Evolutionary conservation across 2,113 vertebrate genomes (phyloP), one percentile per base, ranked within the genome.

Genomic region (Megaceryle torquata): DNA sequence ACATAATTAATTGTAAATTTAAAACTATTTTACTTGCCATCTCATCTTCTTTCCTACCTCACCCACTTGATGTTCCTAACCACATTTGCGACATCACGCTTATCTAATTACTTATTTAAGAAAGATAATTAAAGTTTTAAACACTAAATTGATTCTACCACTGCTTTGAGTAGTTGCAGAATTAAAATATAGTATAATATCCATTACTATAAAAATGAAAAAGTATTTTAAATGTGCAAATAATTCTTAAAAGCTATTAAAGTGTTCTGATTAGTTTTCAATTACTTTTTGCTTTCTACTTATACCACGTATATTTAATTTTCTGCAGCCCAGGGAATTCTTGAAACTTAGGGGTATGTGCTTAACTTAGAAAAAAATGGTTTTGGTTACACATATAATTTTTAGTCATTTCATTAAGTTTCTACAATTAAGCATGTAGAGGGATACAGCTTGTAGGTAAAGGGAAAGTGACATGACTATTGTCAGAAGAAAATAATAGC

Each of bases 91-190:
- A 88, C 60, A 86, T 94, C 50, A 83, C 91, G 46, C 82, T 86
- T 88, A 8, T 35, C 33, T 95, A 87, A 82, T 95, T 88, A 67
- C 33, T 96, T 57, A 93, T 90, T 91, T 87, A 94, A 89, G 53
- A 69, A 93, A 63, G 22, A 67, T 54, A 88, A 80, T 91, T 89
- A 89, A 92, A 82, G 82, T 83, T 71, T 92, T 72, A 95, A 86
- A 19, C 20, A 86, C 29, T 3, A 81, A 39, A 86, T 85, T 41
- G 43, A 82, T 74, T 91, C 18, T 79, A 35, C 4, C 5, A 25
- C 14, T 82, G 39, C 19, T 92, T 95, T 91, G 50, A 93, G 41
- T 65, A 61, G 10, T 3, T 67, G 7, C 14, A 50, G 31, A 75
- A 81, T 43, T 72, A 83, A 80, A 70, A 61, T 59, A 48, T 19